These are phyloP conservation scores for Acrossocheilus wenchowensis DNA, from an alignment of 2,797 vertebrate species.

Conservation along the genomic window DNA sequence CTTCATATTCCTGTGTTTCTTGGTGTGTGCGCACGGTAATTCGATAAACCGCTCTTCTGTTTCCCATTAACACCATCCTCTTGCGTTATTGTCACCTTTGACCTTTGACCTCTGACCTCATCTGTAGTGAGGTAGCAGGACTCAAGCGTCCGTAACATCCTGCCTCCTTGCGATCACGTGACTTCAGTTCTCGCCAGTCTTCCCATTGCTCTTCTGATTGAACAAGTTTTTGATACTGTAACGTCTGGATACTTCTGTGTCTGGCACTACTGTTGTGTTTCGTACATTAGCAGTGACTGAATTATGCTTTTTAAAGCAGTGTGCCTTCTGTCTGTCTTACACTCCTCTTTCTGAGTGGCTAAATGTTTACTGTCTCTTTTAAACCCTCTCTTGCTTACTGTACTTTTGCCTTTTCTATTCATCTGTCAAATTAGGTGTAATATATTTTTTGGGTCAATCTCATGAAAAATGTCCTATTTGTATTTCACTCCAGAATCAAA, in stretches of 20 bases:
- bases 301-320: constrained; percentile 75
- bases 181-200: constrained; percentile 41
- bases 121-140: not conserved
- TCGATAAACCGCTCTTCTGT: constrained; percentile 14
- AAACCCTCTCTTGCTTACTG: constrained; percentile 22
- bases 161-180: not conserved
- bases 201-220: constrained; percentile 62
- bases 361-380: constrained; percentile 46
- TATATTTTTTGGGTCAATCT: constrained; percentile 35
- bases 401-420: constrained; percentile 41
- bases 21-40: not conserved
- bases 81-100: constrained; percentile 14
- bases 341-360: constrained; percentile 44
- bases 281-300: constrained; percentile 61
- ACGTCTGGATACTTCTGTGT: constrained; percentile 46
- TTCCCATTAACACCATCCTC: not conserved
- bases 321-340: constrained; percentile 78
- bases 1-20: not conserved
- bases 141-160: not conserved
- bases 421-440: constrained; percentile 12
- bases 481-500: not conserved
- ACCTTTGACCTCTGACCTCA: constrained; percentile 29
- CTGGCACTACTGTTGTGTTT: constrained; percentile 63
- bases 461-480: not conserved
- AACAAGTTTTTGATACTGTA: constrained; percentile 50